These are phyloP conservation scores for Passer domesticus DNA, from an alignment of 2,113 vertebrate species.

Conservation along the genomic window DNA sequence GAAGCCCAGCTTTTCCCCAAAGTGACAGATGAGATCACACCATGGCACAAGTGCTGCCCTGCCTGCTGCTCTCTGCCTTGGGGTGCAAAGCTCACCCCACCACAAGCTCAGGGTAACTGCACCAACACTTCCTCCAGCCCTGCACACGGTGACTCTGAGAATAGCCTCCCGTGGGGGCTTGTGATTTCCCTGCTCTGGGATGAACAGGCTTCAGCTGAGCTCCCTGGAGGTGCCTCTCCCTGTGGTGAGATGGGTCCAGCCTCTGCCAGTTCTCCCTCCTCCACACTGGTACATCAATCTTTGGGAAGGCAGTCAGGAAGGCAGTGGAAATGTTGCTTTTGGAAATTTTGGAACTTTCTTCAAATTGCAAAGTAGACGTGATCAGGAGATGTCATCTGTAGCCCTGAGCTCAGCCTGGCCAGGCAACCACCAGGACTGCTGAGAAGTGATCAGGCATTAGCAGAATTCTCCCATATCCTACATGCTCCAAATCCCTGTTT, in stretches of 20 bases:
- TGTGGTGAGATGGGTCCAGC: rapidly evolving
- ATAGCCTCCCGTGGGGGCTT: rapidly evolving
- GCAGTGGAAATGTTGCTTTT: not conserved
- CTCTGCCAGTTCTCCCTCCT: not conserved
- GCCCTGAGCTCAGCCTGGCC: not conserved
- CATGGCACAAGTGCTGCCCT: not conserved
- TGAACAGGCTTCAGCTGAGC: not conserved
- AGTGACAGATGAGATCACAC: not conserved
- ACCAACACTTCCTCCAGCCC: not conserved
- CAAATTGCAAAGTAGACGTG: not conserved
- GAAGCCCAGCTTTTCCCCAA: not conserved
- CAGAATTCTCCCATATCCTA: not conserved
- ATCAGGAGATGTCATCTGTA: not conserved
- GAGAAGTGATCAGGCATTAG: not conserved
- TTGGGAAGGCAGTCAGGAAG: not conserved
- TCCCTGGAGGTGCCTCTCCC: not conserved
- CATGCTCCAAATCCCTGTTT: not conserved
- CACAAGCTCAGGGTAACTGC: not conserved
- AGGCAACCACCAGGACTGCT: not conserved
- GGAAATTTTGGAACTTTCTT: not conserved
- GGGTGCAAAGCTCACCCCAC: not conserved
- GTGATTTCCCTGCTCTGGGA: not conserved
- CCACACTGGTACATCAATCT: rapidly evolving
- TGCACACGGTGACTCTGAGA: not conserved
- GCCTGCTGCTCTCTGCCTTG: not conserved